These are phyloP conservation scores for Andrena bucephala DNA, from an alignment of 2,888 invertebrate genomes.

Conservation along the genomic window DNA sequence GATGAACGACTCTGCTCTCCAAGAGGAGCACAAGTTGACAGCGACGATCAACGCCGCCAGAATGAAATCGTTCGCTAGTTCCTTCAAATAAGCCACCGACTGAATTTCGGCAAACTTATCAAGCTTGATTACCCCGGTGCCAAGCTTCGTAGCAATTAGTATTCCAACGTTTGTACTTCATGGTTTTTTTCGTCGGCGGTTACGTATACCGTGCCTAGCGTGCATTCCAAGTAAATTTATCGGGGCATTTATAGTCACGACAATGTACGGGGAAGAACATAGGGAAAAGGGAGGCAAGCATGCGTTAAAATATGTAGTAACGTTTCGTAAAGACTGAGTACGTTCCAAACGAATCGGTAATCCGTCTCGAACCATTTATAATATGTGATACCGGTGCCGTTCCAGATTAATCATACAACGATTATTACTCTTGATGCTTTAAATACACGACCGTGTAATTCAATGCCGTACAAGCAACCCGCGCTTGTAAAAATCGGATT, in stretches of 20 bases:
- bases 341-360: conserved; percentile 4
- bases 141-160: conserved; percentile 23
- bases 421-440: conserved; percentile 12
- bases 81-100: conserved; percentile 8
- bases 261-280: neutral
- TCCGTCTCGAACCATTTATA: neutral
- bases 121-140: conserved; percentile 26
- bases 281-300: neutral
- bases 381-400: conserved; percentile 32
- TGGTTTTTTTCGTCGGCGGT: neutral
- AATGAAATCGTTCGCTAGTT: conserved; percentile 21
- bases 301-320: neutral
- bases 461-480: neutral
- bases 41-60: conserved; percentile 19
- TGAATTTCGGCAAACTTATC: conserved; percentile 6
- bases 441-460: neutral
- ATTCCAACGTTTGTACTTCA: conserved; percentile 24
- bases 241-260: neutral
- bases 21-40: conserved; percentile 64
- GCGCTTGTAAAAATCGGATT: conserved; percentile 1
- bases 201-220: neutral
- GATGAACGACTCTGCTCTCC: conserved; percentile 62
- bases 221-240: conserved; percentile 30
- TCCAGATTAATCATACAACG: conserved; percentile 13
- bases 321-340: conserved; percentile 29